Evolutionary conservation across 1,140 invertebrate species (phyloP), one percentile per base, ranked within the genome.

Genomic region (Acromyrmex echinatior): DNA sequence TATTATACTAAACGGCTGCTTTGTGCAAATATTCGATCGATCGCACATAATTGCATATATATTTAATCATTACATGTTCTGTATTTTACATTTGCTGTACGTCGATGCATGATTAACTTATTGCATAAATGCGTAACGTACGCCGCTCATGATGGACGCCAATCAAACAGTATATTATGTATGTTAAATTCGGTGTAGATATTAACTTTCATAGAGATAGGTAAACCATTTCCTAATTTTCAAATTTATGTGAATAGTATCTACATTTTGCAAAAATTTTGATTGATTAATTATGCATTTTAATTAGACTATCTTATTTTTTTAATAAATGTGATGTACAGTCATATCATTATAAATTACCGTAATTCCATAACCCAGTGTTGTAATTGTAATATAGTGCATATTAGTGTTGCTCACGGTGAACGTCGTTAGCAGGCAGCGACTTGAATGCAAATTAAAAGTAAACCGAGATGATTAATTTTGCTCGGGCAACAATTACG

Each of bases 81-180:
- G 28, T 81, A 81, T 71, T 81, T 71, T n/a, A 73, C 12, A 35
- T 80, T 31, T 70, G 39, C 9, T 58, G 9, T 45, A 70, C 51
- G 18, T 6, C 51, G 21, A 81, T 73, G 18, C 51, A 81, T 81
- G 66, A 81, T 81, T 81, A 81, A 81, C 10, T 70, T 39, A 45
- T 14, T 81, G 45, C 62, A 35, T 53, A 58, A 71, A 63, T 39
- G 31, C n/a, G 35, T 7, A 39, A 5, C 21, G 16, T 39, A 25
- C 14, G 21, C 7, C n/a, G 49, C 6, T 39, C 16, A 45, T 70
- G 28, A 71, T 71, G 16, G 10, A 58, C 56, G 35, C 12, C 66
- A 39, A 45, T 80, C 49, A 70, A 70, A 70, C 14, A 70, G 14
- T 71, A 9, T n/a, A 71, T 58, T 81, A 35, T 79, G 10, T 81